Percentiles rank a stretch among this genome's conserved stretches.
These are phyloP conservation scores for Amazona ochrocephala DNA, from an alignment of 2,797 vertebrate species.

Conservation along the genomic window DNA sequence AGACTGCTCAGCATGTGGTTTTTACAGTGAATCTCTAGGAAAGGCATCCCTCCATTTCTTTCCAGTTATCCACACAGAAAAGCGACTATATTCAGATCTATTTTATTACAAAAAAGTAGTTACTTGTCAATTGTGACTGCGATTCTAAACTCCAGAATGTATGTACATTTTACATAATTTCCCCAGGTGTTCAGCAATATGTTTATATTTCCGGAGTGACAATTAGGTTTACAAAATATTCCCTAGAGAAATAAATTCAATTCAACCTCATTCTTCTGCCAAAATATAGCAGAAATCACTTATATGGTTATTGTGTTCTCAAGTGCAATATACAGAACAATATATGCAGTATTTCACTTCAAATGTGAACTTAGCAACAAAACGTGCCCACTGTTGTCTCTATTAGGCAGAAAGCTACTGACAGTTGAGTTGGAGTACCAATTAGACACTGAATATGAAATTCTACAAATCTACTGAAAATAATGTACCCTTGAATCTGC, in stretches of 20 bases:
- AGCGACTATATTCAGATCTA: neutral
- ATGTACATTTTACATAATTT: conserved; percentile 10
- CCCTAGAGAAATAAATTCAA: neutral
- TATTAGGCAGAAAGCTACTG: neutral
- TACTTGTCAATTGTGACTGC: neutral
- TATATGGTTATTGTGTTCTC: neutral
- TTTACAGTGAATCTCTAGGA: neutral
- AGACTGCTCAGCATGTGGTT: neutral
- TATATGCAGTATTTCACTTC: neutral
- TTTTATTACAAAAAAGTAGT: neutral
- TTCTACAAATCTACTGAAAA: neutral
- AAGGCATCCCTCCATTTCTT: neutral
- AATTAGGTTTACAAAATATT: neutral
- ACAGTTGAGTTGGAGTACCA: neutral
- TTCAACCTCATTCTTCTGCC: neutral
- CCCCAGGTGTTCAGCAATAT: neutral
- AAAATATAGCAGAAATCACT: neutral
- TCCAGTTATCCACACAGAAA: neutral
- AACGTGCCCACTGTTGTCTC: neutral
- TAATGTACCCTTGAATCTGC: neutral
- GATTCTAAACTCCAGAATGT: neutral
- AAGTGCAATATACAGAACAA: neutral
- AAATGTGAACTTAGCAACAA: neutral
- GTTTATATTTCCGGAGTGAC: conserved; percentile 24
- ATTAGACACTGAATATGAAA: neutral